phyloP scores from a whole-genome alignment of 2,797 vertebrate genomes.

The Gila robusta region DNA sequence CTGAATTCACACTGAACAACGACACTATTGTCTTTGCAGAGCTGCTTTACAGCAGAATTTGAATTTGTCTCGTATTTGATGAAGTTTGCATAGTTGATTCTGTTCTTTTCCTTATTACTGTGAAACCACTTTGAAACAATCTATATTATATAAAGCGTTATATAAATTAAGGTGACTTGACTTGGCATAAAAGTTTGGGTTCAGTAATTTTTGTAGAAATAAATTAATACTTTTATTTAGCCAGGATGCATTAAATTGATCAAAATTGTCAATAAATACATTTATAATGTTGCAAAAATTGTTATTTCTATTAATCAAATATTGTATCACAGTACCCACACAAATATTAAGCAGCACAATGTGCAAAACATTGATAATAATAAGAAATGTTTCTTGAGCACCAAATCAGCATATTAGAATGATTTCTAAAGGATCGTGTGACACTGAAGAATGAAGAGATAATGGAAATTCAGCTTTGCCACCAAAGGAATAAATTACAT shows the following conservation, averaged over 20 bases:
- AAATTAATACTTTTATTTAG: not conserved
- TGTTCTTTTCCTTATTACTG: not conserved
- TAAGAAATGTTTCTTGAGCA: not conserved
- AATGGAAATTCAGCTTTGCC: not conserved
- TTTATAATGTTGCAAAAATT: not conserved
- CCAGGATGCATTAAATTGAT: not conserved
- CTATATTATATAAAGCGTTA: not conserved
- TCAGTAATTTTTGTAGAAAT: not conserved
- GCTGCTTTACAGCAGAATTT: not conserved
- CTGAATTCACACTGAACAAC: no score
- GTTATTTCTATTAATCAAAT: not conserved
- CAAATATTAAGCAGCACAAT: not conserved
- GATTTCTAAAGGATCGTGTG: not conserved
- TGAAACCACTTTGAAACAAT: not conserved
- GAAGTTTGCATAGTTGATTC: not conserved
- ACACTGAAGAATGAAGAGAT: not conserved
- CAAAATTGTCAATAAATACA: not conserved
- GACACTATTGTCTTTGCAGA: not conserved
- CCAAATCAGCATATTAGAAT: not conserved
- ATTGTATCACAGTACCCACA: not conserved
- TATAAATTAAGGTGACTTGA: not conserved
- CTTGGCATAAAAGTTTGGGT: not conserved
- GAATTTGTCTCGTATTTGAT: not conserved
- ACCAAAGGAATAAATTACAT: not conserved
- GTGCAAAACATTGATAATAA: not conserved